A percentile compares a stretch with the other conserved stretches of the same genome.
These are phyloP conservation scores for Zaprionus lachaisei DNA, from an alignment of 1,140 invertebrate species.

Conservation along the genomic window DNA sequence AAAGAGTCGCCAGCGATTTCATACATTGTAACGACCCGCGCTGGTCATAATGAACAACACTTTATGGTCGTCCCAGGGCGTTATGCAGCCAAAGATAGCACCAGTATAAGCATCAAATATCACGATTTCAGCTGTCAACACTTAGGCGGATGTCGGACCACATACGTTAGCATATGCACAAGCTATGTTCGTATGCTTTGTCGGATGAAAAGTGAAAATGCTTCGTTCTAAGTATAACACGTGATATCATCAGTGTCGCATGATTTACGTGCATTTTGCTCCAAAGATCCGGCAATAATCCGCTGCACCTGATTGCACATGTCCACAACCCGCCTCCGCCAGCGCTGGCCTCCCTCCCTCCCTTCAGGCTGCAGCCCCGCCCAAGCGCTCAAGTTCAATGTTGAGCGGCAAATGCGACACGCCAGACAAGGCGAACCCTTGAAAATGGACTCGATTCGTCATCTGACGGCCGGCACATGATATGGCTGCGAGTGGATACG, in stretches of 20 bases:
- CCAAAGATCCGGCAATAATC: conserved; percentile 66
- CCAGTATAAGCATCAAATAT: conserved; percentile 69
- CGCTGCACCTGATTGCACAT: conserved; percentile 56
- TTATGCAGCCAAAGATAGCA: conserved; percentile 23
- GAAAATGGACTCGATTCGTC: conserved; percentile 69
- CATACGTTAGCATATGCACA: conserved; percentile 6
- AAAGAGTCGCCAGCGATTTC: conserved; percentile 72
- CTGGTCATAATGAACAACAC: conserved; percentile 71
- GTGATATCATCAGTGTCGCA: conserved; percentile 73
- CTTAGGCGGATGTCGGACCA: conserved; percentile 45
- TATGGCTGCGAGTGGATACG: neutral
- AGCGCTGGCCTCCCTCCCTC: neutral
- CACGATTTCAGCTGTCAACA: conserved; percentile 74
- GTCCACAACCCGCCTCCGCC: conserved; percentile 12
- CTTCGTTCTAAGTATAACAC: conserved; percentile 77
- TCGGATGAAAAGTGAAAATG: conserved; percentile 73
- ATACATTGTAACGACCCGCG: conserved; percentile 60
- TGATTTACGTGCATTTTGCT: conserved; percentile 56
- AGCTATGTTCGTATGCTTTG: conserved; percentile 13
- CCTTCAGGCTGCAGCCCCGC: conserved; percentile 1
- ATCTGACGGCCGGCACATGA: conserved; percentile 43
- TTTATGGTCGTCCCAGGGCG: conserved; percentile 62
- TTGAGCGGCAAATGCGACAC: conserved; percentile 63
- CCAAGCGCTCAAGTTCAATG: conserved; percentile 74
- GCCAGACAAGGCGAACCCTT: conserved; percentile 79